Evolutionary conservation across 2,888 invertebrate genomes (phyloP).

Genomic region (Trachelus iudaicus): DNA sequence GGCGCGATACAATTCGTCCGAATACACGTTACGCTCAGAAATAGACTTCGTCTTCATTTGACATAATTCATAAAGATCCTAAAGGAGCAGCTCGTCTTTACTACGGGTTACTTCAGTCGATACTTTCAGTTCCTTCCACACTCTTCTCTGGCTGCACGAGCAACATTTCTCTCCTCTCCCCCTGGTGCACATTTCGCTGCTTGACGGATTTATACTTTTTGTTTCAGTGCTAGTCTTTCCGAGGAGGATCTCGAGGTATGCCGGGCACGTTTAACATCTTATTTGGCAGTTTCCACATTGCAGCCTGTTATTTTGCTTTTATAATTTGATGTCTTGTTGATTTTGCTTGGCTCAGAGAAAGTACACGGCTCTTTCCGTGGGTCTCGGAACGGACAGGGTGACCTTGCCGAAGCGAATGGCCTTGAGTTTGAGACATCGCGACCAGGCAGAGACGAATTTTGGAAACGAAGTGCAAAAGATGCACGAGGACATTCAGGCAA

Average conservation of each 20-base stretch:
- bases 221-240: slow-evolving; percentile 47
- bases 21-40: no score
- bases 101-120: no score
- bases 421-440: slow-evolving; percentile 55
- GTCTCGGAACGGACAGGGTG: slow-evolving; percentile 54
- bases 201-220: background rate
- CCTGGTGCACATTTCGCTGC: no score
- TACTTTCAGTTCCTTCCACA: no score
- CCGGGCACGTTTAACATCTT: background rate
- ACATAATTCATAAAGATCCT: no score
- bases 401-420: slow-evolving; percentile 50
- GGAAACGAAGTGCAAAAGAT: slow-evolving; percentile 50
- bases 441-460: slow-evolving; percentile 59
- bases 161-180: no score
- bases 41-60: no score
- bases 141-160: no score
- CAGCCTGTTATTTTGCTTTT: background rate
- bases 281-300: background rate
- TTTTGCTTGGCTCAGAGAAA: slow-evolving; percentile 46
- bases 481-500: slow-evolving; percentile 58
- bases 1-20: no score
- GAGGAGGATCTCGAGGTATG: slow-evolving; percentile 58
- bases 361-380: slow-evolving; percentile 56
- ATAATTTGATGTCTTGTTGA: background rate
- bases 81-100: no score